These are phyloP conservation scores for Rhyacophila evoluta DNA, from an alignment of 2,888 invertebrate genomes.

Conservation along the genomic window DNA sequence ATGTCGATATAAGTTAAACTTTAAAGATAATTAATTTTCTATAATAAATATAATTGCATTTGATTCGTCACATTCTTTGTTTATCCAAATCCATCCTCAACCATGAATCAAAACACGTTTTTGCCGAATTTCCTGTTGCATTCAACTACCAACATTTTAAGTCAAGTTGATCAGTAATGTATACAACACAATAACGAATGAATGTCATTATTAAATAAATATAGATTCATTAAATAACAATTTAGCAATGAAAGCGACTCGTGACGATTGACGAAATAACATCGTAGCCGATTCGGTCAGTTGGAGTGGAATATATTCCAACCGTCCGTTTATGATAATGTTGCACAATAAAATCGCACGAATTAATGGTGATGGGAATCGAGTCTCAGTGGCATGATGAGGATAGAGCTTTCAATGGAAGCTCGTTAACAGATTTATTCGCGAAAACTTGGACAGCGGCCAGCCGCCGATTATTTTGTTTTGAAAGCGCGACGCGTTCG, in stretches of 20 bases:
- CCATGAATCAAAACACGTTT: no score
- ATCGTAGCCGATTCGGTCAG: background rate
- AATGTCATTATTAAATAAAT: no score
- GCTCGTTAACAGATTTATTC: constrained; percentile 52
- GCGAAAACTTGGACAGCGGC: constrained; percentile 43
- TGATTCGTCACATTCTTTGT: no score
- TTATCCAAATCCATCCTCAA: no score
- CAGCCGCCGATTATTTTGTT: constrained; percentile 42
- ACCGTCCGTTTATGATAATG: background rate
- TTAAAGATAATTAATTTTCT: no score
- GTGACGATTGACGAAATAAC: background rate
- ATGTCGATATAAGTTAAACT: no score
- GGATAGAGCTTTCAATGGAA: constrained; percentile 39
- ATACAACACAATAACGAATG: no score
- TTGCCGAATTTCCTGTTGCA: no score
- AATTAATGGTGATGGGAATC: constrained; percentile 13
- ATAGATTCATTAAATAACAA: no score
- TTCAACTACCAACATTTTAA: no score
- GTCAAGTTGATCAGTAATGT: no score
- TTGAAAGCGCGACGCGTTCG: constrained; percentile 27
- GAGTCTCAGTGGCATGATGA: background rate
- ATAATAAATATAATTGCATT: no score
- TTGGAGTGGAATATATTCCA: background rate
- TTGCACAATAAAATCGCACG: background rate
- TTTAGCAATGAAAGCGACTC: background rate